These are phyloP conservation scores for Eublepharis macularius DNA, from an alignment of 2,113 vertebrate genomes.

Conservation along the genomic window DNA sequence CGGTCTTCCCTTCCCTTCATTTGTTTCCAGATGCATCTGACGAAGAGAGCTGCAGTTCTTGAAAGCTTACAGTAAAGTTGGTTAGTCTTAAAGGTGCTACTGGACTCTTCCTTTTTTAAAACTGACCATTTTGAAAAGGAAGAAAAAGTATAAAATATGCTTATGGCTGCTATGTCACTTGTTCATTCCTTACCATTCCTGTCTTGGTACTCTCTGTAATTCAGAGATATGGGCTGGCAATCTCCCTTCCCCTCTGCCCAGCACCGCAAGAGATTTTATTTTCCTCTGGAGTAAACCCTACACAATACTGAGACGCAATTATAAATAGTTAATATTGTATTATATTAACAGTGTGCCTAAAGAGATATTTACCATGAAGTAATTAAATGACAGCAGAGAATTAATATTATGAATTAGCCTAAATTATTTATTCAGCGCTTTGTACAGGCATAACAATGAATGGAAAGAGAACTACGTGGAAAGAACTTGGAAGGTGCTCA, in stretches of 20 bases:
- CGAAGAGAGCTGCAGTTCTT: too few relatives aligned
- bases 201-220: too few relatives aligned
- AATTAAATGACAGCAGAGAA: not conserved
- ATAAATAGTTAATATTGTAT: conserved; percentile 28
- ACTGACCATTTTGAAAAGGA: too few relatives aligned
- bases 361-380: conserved; percentile 43
- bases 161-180: too few relatives aligned
- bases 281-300: conserved; percentile 24
- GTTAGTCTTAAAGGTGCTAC: too few relatives aligned
- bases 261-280: not conserved
- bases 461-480: not conserved
- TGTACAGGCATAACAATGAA: not conserved
- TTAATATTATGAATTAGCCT: not conserved
- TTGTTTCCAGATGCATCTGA: too few relatives aligned
- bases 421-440: not conserved
- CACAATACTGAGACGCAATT: conserved; percentile 48
- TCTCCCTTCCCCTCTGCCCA: too few relatives aligned
- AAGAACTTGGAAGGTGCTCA: not conserved
- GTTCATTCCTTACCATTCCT: too few relatives aligned
- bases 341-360: conserved; percentile 41
- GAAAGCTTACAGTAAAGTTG: too few relatives aligned
- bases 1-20: too few relatives aligned
- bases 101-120: too few relatives aligned
- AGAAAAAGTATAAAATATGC: too few relatives aligned
- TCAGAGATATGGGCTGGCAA: not conserved